Conservation (phyloP, 2,113 vertebrate genomes). For the Neodontobutis hainanensis region DNA sequence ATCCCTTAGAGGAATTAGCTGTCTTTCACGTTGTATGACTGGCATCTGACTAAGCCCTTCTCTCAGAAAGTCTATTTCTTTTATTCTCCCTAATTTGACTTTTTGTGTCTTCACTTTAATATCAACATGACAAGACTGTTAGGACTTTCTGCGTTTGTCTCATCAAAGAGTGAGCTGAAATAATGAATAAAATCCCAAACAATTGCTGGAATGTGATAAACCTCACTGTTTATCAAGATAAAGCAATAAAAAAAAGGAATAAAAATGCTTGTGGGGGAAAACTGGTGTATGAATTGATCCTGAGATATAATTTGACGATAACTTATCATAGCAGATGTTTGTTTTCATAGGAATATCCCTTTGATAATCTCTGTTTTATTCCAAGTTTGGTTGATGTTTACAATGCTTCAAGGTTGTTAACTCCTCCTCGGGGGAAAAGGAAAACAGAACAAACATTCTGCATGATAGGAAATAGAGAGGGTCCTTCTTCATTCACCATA, state of each 20-base stretch:
- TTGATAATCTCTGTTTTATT: conserved; percentile 67
- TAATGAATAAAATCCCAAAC: conserved; percentile 52
- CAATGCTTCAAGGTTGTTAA: conserved; percentile 72
- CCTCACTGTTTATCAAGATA: conserved; percentile 54
- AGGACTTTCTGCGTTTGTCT: conserved; percentile 32
- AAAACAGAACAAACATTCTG: conserved; percentile 56
- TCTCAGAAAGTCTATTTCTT: conserved; percentile 43
- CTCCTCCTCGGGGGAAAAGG: conserved; percentile 57
- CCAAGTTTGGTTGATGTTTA: conserved; percentile 62
- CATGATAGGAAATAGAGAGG: conserved; percentile 58
- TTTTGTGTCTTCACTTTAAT: conserved; percentile 23
- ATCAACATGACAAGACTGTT: conserved; percentile 41
- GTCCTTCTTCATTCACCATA: conserved; percentile 48
- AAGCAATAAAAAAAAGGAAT: conserved; percentile 29
- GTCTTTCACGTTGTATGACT: conserved; percentile 73
- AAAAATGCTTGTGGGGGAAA: conserved; percentile 35
- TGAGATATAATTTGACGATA: conserved; percentile 63
- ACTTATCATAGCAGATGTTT: conserved; percentile 64
- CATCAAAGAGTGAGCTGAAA: conserved; percentile 39
- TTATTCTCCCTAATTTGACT: conserved; percentile 42
- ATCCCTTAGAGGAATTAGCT: conserved; percentile 71
- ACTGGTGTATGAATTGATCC: conserved; percentile 54
- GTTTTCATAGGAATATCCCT: conserved; percentile 66
- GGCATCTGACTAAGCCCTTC: conserved; percentile 64
- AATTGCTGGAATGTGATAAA: conserved; percentile 46